These are phyloP conservation scores for Odontamblyopus lacepedii DNA, from an alignment of 2,797 vertebrate species.

Conservation along the genomic window DNA sequence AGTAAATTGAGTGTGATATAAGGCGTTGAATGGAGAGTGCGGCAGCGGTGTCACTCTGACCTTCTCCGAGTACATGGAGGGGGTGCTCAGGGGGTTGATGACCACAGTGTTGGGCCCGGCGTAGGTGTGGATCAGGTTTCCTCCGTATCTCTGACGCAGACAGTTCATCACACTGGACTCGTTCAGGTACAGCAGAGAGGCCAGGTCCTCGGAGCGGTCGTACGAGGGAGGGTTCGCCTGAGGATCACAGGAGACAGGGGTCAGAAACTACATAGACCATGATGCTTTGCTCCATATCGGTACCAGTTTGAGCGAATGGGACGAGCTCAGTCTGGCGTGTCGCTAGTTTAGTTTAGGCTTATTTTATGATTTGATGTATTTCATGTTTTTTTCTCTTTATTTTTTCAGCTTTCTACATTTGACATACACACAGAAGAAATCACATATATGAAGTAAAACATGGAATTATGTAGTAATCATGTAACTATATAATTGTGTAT, in stretches of 20 bases:
- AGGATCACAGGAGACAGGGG: not conserved
- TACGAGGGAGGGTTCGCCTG: conserved; percentile 93
- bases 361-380: too few species aligned
- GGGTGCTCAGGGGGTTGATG: conserved; percentile 92
- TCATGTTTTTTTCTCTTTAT: too few species aligned
- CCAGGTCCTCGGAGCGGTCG: conserved; percentile 89
- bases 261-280: not conserved
- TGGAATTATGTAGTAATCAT: too few species aligned
- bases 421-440: too few species aligned
- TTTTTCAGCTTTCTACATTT: too few species aligned
- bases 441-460: too few species aligned
- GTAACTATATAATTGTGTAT: too few species aligned
- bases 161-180: conserved; percentile 94
- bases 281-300: not conserved
- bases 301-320: too few species aligned
- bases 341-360: too few species aligned
- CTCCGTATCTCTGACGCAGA: conserved; percentile 90
- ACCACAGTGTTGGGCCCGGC: conserved; percentile 90
- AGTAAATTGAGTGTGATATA: too few species aligned
- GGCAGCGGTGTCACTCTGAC: conserved; percentile 55
- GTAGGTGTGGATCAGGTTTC: conserved; percentile 91
- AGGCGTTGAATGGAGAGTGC: too few species aligned
- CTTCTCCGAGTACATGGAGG: conserved; percentile 98
- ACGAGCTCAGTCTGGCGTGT: too few species aligned
- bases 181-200: conserved; percentile 91